Base-by-base conservation (phyloP, 1,140 invertebrate genomes). In the Steinernema feltiae region DNA sequence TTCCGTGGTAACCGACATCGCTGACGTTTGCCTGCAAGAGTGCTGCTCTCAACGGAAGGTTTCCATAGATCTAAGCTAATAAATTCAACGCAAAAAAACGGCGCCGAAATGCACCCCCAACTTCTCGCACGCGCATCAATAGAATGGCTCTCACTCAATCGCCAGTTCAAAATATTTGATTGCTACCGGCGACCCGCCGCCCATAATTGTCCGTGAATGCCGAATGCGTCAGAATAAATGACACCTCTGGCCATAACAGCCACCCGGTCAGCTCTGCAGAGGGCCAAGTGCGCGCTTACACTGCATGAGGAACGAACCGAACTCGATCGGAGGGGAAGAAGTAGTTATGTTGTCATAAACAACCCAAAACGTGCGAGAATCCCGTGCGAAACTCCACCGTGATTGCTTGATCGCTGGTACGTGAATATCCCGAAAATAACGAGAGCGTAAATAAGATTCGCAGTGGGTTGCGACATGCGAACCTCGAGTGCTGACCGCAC, bases 61-160 rank as follows among this genome's bases (percentile, higher is more conserved):
- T 63, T 63, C 53, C 53, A 63, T 63, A 63, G 53, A 63, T 63
- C 53, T 63, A 3, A 7, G 53, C 7, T 63, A 63, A 63, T 63
- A 15, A 63, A 63, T 63, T 63, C 53, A 63, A 15, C n/a, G n/a
- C n/a, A n/a, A 21, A 63, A 63, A 63, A 63, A 63, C 24, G 53
- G 15, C 53, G 53, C 24, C 12, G 15, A 27, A 63, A 17, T 27
- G n/a, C n/a, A 12, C 24, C 7, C 53, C 24, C 7, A 63, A 63
- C 7, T 63, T 63, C 53, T 3, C 24, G 24, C 53, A 27, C 35
- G 35, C 35, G 53, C 15, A 63, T 63, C 24, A 21, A 15, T 7
- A 27, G 15, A 21, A 27, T 15, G 24, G n/a, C n/a, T 63, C 7
- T 15, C 53, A 63, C 53, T 21, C 7, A 41, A 41, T 41, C 35